These are phyloP conservation scores for Strix aluco DNA, from an alignment of 2,113 vertebrate genomes.

Conservation along the genomic window DNA sequence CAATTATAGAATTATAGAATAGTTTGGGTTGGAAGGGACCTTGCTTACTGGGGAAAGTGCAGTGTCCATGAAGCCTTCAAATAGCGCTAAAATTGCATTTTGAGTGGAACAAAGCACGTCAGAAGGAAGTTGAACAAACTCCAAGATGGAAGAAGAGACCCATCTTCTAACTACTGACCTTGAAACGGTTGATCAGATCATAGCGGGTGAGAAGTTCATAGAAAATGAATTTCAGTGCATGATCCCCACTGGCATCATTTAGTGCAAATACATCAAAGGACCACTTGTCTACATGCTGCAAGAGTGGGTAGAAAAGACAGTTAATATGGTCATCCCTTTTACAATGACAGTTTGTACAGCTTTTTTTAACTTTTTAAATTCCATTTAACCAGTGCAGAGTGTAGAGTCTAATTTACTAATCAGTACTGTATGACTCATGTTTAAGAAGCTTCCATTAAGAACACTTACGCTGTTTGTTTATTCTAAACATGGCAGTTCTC, in stretches of 20 bases:
- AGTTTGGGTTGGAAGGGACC: background rate
- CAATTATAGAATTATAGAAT: background rate
- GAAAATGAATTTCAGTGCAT: constrained; percentile 97
- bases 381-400: background rate
- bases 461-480: background rate
- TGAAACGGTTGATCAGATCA: constrained; percentile 95
- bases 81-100: background rate
- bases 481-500: background rate
- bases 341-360: background rate
- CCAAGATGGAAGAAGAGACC: background rate
- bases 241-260: constrained; percentile 93
- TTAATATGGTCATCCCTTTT: background rate
- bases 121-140: background rate
- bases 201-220: constrained; percentile 97
- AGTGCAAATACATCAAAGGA: constrained; percentile 96
- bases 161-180: constrained; percentile 79
- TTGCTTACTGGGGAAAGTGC: background rate
- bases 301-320: background rate
- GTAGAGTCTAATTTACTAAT: background rate
- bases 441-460: background rate
- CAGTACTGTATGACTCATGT: background rate
- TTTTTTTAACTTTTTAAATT: background rate
- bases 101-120: background rate
- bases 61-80: background rate
- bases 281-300: constrained; percentile 94